Base-by-base conservation (phyloP, 2,113 vertebrate species). In the Rhynchomys soricoides region DNA sequence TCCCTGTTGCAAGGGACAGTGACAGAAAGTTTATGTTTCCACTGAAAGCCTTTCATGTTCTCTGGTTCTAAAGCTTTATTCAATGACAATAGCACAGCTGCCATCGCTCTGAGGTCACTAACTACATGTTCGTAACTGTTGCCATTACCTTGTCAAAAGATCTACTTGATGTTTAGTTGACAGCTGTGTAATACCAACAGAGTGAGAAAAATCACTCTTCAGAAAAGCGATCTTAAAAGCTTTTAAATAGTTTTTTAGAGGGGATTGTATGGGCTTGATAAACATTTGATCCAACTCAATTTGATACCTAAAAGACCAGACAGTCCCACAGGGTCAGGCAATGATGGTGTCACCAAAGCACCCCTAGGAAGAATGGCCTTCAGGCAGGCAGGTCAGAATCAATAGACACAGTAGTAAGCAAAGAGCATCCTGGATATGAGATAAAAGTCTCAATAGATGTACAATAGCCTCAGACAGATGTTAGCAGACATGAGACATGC, bases 21-120 rank as follows among this genome's bases (percentile, higher is more conserved):
- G 62, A 94, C 31, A 78, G 59, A 85, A 88, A 91, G 40, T 62
- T 75, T 70, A 66, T 75, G 17, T 15, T 91, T 94, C 64, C 85
- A 5, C 40, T 68, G 86, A 64, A 10, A 74, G 22, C 26, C 3
- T n/a, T 81, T 95, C 87, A 59, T 50, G 70, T 29, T 95, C 40
- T 78, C 43, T 52, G 62, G 7, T 4, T 7, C 16, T 45, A 71
- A 5, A 74, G 13, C 43, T 90, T 90, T 59, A 94, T 50, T 81
- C 59, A 48, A 17, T 52, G 50, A 86, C 71, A 89, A 59, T 78
- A 89, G 29, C 71, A 10, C 1, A 81, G 17, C 16, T 68, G 22
- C 40, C 34, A 59, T 7, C 34, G 55, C 66, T 48, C 21, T 75
- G 91, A 92, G 26, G 64, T 43, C 15, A 93, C 37, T 87, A 71